These are phyloP conservation scores for Dendrophyllia cribrosa DNA, from an alignment of 64 coral and sea anemone species.

Conservation along the genomic window DNA sequence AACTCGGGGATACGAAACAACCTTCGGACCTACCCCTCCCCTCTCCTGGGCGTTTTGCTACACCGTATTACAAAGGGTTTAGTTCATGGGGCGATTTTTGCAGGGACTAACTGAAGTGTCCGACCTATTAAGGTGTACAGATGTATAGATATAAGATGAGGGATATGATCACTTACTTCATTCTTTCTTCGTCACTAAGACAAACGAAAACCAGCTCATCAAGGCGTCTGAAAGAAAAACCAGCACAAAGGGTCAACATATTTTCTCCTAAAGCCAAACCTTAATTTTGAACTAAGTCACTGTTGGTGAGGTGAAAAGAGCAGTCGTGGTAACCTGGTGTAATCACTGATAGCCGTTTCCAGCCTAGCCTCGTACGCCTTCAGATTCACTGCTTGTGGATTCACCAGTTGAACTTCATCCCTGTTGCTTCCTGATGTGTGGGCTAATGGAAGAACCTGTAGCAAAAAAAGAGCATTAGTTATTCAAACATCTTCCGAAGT, in stretches of 20 bases:
- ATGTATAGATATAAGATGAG: no score
- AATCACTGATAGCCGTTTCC: constrained; percentile 69
- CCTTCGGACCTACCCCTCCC: no score
- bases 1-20: no score
- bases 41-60: no score
- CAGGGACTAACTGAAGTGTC: no score
- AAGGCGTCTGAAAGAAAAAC: constrained; percentile 54
- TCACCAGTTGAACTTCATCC: constrained; percentile 83
- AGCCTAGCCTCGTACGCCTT: constrained; percentile 83
- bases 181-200: constrained; percentile 80
- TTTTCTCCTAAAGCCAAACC: neutral
- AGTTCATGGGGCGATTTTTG: no score
- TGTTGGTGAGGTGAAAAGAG: neutral
- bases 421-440: constrained; percentile 91
- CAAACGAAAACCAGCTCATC: constrained; percentile 77
- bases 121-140: no score
- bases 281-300: neutral
- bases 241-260: neutral
- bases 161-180: constrained; percentile 68
- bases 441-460: constrained; percentile 82
- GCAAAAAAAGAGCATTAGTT: neutral
- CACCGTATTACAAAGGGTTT: no score
- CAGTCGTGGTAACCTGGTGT: constrained; percentile 50
- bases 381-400: constrained; percentile 90
- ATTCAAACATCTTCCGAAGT: no score